A percentile compares a stretch with the other conserved stretches of the same genome.
Evolutionary conservation across 2,888 invertebrate genomes (phyloP).

Genomic region (Drosophila vallismaia): DNA sequence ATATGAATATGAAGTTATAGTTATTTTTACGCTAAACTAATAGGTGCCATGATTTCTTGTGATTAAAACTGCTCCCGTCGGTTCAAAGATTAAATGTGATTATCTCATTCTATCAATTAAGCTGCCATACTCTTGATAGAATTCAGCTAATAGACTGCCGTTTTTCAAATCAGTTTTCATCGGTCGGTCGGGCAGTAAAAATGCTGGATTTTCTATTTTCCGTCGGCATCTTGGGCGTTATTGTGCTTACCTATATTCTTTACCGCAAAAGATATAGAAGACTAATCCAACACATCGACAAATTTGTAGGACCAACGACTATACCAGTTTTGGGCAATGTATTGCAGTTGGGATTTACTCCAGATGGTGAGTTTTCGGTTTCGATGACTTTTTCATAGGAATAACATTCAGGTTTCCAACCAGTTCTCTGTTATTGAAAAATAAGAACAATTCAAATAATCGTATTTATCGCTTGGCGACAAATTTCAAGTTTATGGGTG

Average conservation of each 20-base stretch:
- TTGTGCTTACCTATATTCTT: not conserved
- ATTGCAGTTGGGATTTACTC: conserved; percentile 51
- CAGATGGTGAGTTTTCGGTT: conserved; percentile 45
- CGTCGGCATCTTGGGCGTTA: not conserved
- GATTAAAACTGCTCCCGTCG: not conserved
- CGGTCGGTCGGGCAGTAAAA: not conserved
- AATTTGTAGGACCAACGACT: not conserved
- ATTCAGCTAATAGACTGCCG: not conserved
- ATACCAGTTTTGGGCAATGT: conserved; percentile 6
- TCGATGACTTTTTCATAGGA: conserved; percentile 3
- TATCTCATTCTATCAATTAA: conserved; percentile 1
- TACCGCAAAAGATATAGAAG: not conserved
- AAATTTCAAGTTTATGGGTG: conserved; percentile 24
- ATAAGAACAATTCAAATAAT: conserved; percentile 35
- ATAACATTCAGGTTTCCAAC: conserved; percentile 42
- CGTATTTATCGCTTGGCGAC: conserved; percentile 44
- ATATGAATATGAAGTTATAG: not conserved
- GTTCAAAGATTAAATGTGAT: not conserved
- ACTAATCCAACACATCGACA: not conserved
- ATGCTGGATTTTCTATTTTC: not conserved
- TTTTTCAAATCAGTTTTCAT: not conserved
- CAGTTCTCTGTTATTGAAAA: conserved; percentile 47
- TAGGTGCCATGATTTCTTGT: not conserved
- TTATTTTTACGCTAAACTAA: not conserved
- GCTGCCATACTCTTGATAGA: not conserved